Conservation (phyloP, 2,797 vertebrate genomes). For the Todus mexicanus region DNA sequence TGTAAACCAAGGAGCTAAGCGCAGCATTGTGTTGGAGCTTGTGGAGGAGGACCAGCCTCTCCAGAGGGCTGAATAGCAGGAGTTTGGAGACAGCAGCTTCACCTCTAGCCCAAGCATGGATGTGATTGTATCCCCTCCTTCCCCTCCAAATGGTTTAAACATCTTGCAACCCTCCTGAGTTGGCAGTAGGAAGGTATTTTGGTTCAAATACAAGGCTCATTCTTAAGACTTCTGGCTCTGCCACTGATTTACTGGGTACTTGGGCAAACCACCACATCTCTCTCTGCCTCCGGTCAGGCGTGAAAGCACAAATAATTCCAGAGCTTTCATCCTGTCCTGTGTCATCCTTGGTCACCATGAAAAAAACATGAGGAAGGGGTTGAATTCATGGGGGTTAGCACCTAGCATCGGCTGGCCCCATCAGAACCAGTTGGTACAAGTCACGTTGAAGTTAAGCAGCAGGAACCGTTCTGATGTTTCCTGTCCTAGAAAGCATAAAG, state of each 20-base stretch:
- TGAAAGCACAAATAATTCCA: neutral
- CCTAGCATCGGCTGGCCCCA: neutral
- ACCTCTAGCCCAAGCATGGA: neutral
- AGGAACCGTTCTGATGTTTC: neutral
- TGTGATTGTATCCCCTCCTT: neutral
- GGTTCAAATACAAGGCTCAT: neutral
- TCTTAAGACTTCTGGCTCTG: neutral
- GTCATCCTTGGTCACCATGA: neutral
- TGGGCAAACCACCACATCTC: neutral
- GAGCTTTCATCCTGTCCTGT: neutral
- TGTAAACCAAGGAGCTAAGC: neutral
- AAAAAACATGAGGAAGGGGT: neutral
- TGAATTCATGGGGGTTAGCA: too few species aligned
- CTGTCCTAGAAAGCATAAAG: neutral
- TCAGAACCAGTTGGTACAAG: neutral
- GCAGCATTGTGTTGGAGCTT: neutral
- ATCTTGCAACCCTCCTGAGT: neutral
- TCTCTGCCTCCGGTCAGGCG: neutral
- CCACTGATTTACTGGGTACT: neutral
- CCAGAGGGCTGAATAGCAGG: neutral
- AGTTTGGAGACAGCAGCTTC: neutral
- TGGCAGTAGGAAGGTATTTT: neutral
- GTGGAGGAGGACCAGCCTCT: neutral
- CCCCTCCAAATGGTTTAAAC: neutral
- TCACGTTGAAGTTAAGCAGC: neutral